Conservation (phyloP, 2,888 invertebrate species). For the Eupithecia insigniata region DNA sequence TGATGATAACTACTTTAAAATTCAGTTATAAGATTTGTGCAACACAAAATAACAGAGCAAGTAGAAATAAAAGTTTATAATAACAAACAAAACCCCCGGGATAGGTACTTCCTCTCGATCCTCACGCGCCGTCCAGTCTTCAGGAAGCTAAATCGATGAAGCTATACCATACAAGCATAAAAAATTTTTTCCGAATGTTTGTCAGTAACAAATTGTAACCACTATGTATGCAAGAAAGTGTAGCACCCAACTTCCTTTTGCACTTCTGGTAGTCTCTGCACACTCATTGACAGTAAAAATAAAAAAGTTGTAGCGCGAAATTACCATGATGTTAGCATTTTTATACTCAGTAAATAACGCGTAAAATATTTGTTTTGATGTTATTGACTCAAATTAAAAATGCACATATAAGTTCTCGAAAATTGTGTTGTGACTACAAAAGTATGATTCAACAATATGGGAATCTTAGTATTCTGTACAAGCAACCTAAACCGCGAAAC, state of each 20-base stretch:
- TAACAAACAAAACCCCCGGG: too few relatives aligned
- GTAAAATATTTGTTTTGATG: background rate
- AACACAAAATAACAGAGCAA: too few relatives aligned
- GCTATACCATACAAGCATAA: background rate
- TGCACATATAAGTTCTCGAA: background rate
- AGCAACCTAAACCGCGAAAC: background rate
- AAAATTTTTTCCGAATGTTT: background rate
- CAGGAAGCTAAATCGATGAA: background rate
- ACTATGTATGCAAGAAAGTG: constrained; percentile 1
- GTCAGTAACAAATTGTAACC: too few relatives aligned
- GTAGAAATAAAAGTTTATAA: too few relatives aligned
- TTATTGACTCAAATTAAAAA: background rate
- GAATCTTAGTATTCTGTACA: background rate
- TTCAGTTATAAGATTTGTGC: too few relatives aligned
- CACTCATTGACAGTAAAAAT: background rate
- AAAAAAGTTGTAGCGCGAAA: background rate
- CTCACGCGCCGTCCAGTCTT: too few relatives aligned
- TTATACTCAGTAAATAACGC: background rate
- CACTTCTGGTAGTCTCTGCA: constrained; percentile 4
- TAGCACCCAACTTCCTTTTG: background rate
- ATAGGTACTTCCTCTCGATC: too few relatives aligned
- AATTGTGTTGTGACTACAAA: background rate
- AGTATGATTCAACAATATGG: background rate
- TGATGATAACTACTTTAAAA: too few relatives aligned
- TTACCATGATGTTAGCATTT: background rate